phyloP scores from a whole-genome alignment of 2,113 vertebrate species.

The Todiramphus saurophagus region DNA sequence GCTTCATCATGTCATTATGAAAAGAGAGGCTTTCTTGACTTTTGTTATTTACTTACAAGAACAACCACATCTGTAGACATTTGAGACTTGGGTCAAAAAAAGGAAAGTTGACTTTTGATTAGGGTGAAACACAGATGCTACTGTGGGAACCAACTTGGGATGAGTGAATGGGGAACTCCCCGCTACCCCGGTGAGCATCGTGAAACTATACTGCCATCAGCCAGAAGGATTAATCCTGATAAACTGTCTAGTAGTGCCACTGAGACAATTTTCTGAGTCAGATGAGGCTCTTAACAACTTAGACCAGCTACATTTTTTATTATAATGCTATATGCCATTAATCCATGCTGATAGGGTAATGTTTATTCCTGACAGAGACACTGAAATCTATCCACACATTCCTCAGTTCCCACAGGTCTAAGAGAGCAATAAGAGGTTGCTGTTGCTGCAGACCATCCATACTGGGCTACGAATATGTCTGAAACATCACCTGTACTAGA shows the following conservation, averaged over 20 bases:
- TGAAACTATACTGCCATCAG: neutral
- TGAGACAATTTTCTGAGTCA: neutral
- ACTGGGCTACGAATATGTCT: neutral
- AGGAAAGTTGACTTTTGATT: neutral
- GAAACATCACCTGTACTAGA: neutral
- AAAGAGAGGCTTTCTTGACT: neutral
- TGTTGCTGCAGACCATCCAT: neutral
- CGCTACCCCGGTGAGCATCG: neutral
- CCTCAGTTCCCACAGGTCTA: neutral
- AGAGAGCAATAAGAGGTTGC: neutral
- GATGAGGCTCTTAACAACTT: neutral
- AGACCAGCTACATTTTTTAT: neutral
- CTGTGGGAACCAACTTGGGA: neutral
- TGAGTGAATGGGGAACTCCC: neutral
- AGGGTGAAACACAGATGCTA: neutral
- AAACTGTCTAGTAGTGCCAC: neutral
- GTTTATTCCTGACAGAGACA: neutral
- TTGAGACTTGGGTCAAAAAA: fast-evolving
- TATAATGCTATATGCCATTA: neutral
- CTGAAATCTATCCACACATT: neutral
- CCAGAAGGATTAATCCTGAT: neutral
- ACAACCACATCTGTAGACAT: neutral
- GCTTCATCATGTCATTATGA: neutral
- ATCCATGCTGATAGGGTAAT: neutral
- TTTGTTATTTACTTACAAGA: neutral